phyloP scores from a whole-genome alignment of 2,797 vertebrate species.

The Atherinosoma microstoma region DNA sequence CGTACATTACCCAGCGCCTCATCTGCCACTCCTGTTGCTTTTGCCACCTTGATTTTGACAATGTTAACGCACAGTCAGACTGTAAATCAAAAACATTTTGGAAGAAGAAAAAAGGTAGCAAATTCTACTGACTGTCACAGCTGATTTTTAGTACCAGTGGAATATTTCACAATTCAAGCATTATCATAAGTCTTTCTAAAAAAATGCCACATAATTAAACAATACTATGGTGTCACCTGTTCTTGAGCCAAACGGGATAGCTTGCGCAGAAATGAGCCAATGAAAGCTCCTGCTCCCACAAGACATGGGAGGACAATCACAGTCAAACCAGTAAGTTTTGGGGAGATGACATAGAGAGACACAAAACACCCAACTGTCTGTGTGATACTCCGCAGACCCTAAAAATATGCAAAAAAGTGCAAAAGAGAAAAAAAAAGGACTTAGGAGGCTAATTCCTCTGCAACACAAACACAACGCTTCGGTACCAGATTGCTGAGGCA shows the following conservation, averaged over 20 bases:
- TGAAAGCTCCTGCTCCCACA: conserved; percentile 88
- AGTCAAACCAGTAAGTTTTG: conserved; percentile 91
- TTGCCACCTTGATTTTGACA: conserved; percentile 86
- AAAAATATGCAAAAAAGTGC: conserved; percentile 25
- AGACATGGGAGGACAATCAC: conserved; percentile 88
- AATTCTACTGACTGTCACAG: background rate
- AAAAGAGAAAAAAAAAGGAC: background rate
- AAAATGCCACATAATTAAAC: background rate
- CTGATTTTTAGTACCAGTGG: background rate
- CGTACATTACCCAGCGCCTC: conserved; percentile 94
- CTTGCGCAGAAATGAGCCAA: conserved; percentile 90
- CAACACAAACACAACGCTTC: background rate
- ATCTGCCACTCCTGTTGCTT: conserved; percentile 91
- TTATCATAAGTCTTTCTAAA: background rate
- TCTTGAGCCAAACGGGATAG: conserved; percentile 93
- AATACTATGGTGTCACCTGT: conserved; percentile 82
- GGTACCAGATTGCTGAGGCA: background rate
- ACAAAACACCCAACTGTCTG: conserved; percentile 92
- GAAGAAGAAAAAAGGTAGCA: background rate
- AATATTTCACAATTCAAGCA: background rate
- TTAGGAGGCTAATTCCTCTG: background rate
- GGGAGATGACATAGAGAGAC: conserved; percentile 93
- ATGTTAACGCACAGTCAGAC: background rate
- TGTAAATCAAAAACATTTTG: background rate
- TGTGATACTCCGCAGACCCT: conserved; percentile 94